Evolutionary conservation across 2,797 vertebrate genomes (phyloP).

Genomic region (Danio choprae): DNA sequence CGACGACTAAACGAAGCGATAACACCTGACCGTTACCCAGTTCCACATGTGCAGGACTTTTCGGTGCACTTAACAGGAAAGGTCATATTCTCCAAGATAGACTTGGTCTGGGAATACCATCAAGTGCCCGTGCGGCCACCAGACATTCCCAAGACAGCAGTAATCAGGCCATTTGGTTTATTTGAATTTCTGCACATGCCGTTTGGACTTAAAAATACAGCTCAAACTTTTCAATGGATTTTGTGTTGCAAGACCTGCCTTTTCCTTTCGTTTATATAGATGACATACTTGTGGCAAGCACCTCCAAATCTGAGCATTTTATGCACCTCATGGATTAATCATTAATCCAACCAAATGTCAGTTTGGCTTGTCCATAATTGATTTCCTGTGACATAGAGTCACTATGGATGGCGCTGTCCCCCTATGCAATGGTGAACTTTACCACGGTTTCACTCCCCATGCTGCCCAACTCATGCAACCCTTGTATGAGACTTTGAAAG

Average conservation of each 20-base stretch:
- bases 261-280: slow-evolving; percentile 39
- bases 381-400: not conserved
- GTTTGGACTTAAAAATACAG: not conserved
- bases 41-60: slow-evolving; percentile 35
- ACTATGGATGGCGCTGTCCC: not conserved
- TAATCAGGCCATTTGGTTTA: slow-evolving; percentile 17
- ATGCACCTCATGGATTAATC: not conserved
- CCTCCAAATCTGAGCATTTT: slow-evolving; percentile 10
- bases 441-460: not conserved
- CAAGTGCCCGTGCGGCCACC: slow-evolving; percentile 13
- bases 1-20: slow-evolving; percentile 16
- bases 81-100: slow-evolving; percentile 36
- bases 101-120: not conserved
- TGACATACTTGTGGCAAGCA: slow-evolving; percentile 29
- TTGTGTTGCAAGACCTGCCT: slow-evolving; percentile 3
- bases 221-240: slow-evolving; percentile 12
- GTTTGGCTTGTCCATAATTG: not conserved
- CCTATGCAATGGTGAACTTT: not conserved
- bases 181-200: slow-evolving; percentile 29
- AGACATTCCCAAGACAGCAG: slow-evolving; percentile 15
- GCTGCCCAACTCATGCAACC: not conserved
- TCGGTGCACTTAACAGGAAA: slow-evolving; percentile 28
- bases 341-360: not conserved
- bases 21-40: slow-evolving; percentile 25
- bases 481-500: not conserved